Evolutionary conservation across 1,140 invertebrate species (phyloP), one percentile per base, ranked within the genome.

Genomic region (Pseudoatta argentina): DNA sequence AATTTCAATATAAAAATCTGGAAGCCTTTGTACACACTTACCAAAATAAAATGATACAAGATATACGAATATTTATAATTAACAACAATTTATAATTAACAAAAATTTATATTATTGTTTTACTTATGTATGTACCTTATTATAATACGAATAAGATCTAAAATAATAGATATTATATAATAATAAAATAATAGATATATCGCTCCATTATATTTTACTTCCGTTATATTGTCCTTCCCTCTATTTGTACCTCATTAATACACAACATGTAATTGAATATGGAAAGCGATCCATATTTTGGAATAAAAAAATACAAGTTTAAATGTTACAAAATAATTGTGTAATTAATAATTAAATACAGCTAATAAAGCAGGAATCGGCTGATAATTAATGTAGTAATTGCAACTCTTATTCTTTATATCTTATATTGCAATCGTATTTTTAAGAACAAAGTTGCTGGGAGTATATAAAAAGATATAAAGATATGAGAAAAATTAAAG

Each of bases 171-270:
- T 39, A 76, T 44, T 61, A 57, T 30, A 4, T 72, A n/a, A n/a
- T n/a, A n/a, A n/a, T 7, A 4, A 75, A 30, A 30, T 55, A 75
- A 57, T 57, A 27, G 8, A 63, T 39, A 57, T 30, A 4, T 72
- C 18, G 16, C 53, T 10, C 18, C 18, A 66, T 66, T 61, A 76
- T 44, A 76, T 76, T 39, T 53, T 73, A 53, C 48, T 51, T 61
- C 69, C 39, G 8, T 44, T 44, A 48, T 61, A 76, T 76, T 76
- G 16, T 76, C 34, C 39, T 18, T 27, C 18, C 4, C 59, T 39
- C 18, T 63, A 64, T 63, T 48, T 64, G 27, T 63, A 63, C 39
- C 57, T 27, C 34, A 34, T 61, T 61, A 76, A 7, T 39, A 61
- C 21, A 12, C 5, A 24, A 39, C 21, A 21, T 24, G 12, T 21